Base-by-base conservation (phyloP, 2,888 invertebrate species). In the Eugnorisma glareosa region DNA sequence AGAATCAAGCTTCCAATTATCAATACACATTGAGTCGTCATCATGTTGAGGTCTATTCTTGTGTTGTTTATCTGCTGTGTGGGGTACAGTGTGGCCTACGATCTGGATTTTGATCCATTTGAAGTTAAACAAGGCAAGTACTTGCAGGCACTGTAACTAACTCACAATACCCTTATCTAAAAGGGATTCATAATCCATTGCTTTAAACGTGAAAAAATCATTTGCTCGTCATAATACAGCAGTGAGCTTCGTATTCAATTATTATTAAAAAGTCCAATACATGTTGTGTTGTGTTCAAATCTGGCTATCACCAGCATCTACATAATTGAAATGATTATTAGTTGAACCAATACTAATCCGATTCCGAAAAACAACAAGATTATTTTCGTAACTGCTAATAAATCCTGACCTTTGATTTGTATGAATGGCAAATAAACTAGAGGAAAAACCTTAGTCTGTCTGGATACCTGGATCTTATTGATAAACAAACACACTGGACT, bases 51-150 rank as follows among this genome's bases (percentile, higher is more conserved):
- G 59, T 10, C 21, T 51, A 31, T 24, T 24, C 28, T 76, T 35
- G 51, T 76, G 24, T 51, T 77, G 6, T 69, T 43, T 51, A 21
- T 77, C 28, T 18, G 76, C 28, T 43, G 43, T 21, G 35, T 76
- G 24, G 43, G 1, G 13, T 24, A 54, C 13, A 37, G 28, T 43
- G 35, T 28, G 7, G 48, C 64, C 24, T 6, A 1, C 10, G 15
- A 24, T 35, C 24, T 7, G 31, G 28, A n/a, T 8, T 18, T 40
- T 51, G 45, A 40, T 31, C 24, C 48, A 28, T 51, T 67, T 21
- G 2, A 18, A 31, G 0, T 67, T 24, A 51, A 73, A 48, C 73
- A 54, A 68, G 73, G 73, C 8, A 73, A 73, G 73, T 72, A 37
- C 3, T 28, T 28, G 18, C n/a, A 7, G 2, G 4, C 15, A 35